A percentile compares a stretch with the other conserved stretches of the same genome.
Conservation (phyloP, 1,140 invertebrate genomes). For the Drosophila miranda region DNA sequence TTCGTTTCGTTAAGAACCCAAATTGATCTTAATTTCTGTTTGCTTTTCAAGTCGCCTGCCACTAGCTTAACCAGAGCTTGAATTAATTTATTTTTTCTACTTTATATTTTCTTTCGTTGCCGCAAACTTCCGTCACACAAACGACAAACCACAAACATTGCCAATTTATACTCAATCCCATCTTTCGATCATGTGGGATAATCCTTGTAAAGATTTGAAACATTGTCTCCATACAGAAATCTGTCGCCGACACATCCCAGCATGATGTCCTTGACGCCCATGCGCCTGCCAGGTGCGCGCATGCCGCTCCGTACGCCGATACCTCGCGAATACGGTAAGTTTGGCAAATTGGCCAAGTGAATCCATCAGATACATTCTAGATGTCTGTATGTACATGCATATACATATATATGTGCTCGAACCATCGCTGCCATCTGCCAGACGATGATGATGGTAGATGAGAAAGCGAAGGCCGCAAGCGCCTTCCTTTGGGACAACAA, state of each 20-base stretch:
- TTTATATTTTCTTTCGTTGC: slow-evolving; percentile 69
- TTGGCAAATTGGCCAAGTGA: slow-evolving; percentile 73
- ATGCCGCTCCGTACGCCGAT: slow-evolving; percentile 89
- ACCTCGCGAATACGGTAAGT: slow-evolving; percentile 94
- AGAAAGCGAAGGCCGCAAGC: slow-evolving; percentile 11
- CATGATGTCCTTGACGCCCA: slow-evolving; percentile 81
- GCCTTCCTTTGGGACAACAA: slow-evolving; percentile 26
- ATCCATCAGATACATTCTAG: slow-evolving; percentile 33
- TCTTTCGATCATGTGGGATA: slow-evolving; percentile 38
- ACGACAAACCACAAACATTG: slow-evolving; percentile 8
- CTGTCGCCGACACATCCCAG: slow-evolving; percentile 82
- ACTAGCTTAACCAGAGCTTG: slow-evolving; percentile 3
- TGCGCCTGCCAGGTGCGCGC: slow-evolving; percentile 84
- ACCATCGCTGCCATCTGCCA: no score
- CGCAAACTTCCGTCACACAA: slow-evolving; percentile 8
- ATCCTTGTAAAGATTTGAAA: slow-evolving; percentile 76
- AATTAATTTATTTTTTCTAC: slow-evolving; percentile 48
- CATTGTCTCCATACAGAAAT: slow-evolving; percentile 82
- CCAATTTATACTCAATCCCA: slow-evolving; percentile 24
- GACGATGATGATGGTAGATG: slow-evolving; percentile 12
- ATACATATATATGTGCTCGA: slow-evolving; percentile 24
- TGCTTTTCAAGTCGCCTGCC: slow-evolving; percentile 65
- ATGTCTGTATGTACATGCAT: slow-evolving; percentile 53
- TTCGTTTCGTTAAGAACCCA: slow-evolving; percentile 50
- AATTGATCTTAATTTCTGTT: slow-evolving; percentile 21